These are phyloP conservation scores for Rana temporaria DNA, from an alignment of 2,113 vertebrate species.

Conservation along the genomic window DNA sequence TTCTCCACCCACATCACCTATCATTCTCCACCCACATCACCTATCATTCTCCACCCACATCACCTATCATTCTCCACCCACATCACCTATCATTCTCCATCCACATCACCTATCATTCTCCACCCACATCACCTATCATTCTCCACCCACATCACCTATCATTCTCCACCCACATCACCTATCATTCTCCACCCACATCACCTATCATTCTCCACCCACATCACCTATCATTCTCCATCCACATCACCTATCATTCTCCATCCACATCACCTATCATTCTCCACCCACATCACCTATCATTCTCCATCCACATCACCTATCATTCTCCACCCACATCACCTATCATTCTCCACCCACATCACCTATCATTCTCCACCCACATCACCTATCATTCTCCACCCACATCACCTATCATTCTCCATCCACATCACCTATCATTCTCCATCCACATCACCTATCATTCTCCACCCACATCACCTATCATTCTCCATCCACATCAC, in stretches of 20 bases:
- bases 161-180: background rate
- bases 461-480: background rate
- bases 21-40: no score
- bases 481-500: background rate
- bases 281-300: background rate
- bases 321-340: background rate
- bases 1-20: background rate
- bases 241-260: no score
- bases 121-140: background rate
- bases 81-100: background rate
- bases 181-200: no score
- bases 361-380: background rate
- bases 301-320: background rate
- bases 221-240: background rate
- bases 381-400: background rate
- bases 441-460: background rate
- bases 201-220: background rate
- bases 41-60: no score
- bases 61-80: background rate
- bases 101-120: background rate
- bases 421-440: background rate
- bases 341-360: background rate
- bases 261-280: background rate
- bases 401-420: background rate
- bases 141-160: no score